phyloP scores from a whole-genome alignment of 2,113 vertebrate genomes.

The Acrocephalus kingi region DNA sequence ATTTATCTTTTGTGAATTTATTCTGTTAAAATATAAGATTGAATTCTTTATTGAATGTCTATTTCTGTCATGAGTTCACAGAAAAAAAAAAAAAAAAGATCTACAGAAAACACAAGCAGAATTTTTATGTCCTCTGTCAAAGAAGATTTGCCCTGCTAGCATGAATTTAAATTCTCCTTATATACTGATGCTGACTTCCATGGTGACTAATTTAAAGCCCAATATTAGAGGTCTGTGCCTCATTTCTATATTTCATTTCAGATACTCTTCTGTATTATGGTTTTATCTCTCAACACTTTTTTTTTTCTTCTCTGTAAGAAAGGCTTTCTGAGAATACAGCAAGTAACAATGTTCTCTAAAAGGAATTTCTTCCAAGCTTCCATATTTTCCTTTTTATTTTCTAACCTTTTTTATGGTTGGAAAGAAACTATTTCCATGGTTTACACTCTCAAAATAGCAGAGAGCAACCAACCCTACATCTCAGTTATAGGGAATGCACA shows the following conservation, averaged over 20 bases:
- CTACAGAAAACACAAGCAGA: not conserved
- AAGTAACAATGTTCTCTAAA: not conserved
- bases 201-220: not conserved
- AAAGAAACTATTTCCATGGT: not conserved
- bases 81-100: not conserved
- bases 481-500: not conserved
- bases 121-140: not conserved
- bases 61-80: not conserved
- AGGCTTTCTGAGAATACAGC: not conserved
- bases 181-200: not conserved
- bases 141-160: not conserved
- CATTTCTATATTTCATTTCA: not conserved
- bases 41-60: not conserved
- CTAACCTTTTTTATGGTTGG: not conserved
- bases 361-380: not conserved
- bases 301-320: not conserved
- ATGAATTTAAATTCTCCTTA: not conserved
- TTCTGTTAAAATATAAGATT: not conserved
- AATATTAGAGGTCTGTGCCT: not conserved
- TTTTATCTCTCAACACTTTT: not conserved
- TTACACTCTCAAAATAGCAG: not conserved
- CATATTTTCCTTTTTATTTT: not conserved
- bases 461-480: not conserved
- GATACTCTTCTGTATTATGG: not conserved
- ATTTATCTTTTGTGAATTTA: not conserved